Evolutionary conservation across 2,113 vertebrate species (phyloP), one percentile per base, ranked within the genome.

Genomic region (Oenanthe melanoleuca): DNA sequence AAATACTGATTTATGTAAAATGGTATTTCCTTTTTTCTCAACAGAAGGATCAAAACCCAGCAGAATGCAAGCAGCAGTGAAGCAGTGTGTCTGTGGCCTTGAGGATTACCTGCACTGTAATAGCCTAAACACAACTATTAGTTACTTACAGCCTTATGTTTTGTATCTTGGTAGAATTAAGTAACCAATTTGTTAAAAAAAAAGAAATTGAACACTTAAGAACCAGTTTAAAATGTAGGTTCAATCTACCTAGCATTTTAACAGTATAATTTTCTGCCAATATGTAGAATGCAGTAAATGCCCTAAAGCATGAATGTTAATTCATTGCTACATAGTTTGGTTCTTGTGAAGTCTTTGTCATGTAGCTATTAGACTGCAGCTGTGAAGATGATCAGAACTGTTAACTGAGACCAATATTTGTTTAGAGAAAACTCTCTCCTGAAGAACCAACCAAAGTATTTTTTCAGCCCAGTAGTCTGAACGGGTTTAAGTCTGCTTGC

Each of bases 51-150:
- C 98, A 98, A 96, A 99, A 98, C 93, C 99, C 99, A 98, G 99
- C 99, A 97, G 99, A 99, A 98, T 99, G 99, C 98, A 99, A 99
- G 98, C 99, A 99, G 97, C 99, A 99, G 98, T 99, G 99, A 99
- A 98, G 98, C 97, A 95, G 97, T 97, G 97, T 97, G 96, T 96
- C 95, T 97, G 98, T 98, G 98, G 98, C 98, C 98, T 98, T 98
- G 98, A 99, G 98, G 98, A 99, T 98, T 98, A 98, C 98, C 99
- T 98, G 98, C 99, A 99, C 98, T 99, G 99, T 99, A 99, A 99
- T 98, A 97, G 98, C 98, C 99, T 98, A 98, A 98, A 99, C 97
- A 98, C 98, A 98, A 98, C 98, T 98, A 96, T 98, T 98, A 98
- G 98, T 99, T 99, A 98, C 98, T 99, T 99, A 98, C 98, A 98